Percentiles rank a stretch among this genome's conserved stretches.
Evolutionary conservation across 2,797 vertebrate species (phyloP).

Genomic region (Neopelma chrysocephalum): DNA sequence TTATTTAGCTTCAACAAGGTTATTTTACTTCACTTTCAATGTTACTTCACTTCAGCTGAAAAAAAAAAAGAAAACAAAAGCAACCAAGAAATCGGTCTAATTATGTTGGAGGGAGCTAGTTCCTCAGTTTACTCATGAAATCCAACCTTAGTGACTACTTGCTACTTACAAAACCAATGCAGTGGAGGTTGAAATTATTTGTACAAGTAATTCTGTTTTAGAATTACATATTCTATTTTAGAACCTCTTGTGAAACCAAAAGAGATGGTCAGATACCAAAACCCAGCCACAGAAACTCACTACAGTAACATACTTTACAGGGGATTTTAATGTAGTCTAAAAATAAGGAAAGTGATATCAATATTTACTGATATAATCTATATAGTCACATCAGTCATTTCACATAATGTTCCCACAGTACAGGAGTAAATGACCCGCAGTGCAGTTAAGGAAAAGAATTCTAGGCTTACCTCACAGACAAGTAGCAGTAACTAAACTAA

Average conservation of each 20-base stretch:
- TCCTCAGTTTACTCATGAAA: neutral
- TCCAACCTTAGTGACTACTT: neutral
- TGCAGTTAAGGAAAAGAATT: neutral
- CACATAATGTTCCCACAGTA: neutral
- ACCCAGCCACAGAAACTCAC: too few species aligned
- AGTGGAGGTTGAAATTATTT: neutral
- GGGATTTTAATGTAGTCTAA: neutral
- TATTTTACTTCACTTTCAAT: neutral
- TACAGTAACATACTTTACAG: neutral
- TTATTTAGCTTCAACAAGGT: neutral
- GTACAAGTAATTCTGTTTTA: neutral
- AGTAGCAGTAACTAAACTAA: conserved; percentile 39
- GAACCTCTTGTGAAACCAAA: neutral
- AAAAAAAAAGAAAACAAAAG: neutral
- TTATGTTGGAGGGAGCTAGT: neutral
- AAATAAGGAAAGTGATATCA: neutral
- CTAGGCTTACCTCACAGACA: neutral
- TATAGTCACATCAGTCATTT: neutral
- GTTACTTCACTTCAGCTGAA: neutral
- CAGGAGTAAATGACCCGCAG: neutral
- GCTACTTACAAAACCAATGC: neutral
- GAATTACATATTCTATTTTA: neutral
- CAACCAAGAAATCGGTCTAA: neutral
- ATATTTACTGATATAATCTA: neutral
- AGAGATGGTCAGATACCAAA: neutral